Base-by-base conservation (phyloP, 1,140 invertebrate species). In the Drosophila dunni region DNA sequence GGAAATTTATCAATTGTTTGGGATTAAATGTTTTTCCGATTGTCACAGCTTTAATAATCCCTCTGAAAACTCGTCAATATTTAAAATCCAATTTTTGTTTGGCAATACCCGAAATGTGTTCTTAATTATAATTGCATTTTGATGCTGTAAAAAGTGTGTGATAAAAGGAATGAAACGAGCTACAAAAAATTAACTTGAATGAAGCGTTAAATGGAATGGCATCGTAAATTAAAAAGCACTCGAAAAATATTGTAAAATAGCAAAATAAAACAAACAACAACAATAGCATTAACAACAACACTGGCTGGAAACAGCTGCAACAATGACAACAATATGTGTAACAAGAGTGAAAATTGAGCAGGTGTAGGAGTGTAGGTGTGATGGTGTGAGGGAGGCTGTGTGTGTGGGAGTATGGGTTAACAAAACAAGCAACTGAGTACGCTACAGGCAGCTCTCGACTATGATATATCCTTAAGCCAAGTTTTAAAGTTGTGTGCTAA, bases 161-260 rank as follows among this genome's bases (percentile, higher is more conserved):
- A 50, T 46, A 60, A 29, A 20, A 15, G 15, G 2, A 51, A 57
- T 48, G 33, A 40, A 40, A 9, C 33, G 48, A 15, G 38, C 38
- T 40, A 42, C 48, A 34, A 74, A 68, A 68, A 60, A 54, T 29
- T 48, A 68, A 40, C 56, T 68, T 61, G 48, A 67, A 58, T 38
- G 34, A 65, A 64, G 36, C 34, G 33, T 61, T 54, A 33, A 48
- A 29, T 24, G 67, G 42, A 40, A 17, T 51, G 40, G 29, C 24
- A 20, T 15, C 29, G 60, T 29, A 44, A 61, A 61, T 61, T 61
- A 45, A 53, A 53, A 66, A 42, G 13, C 63, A 51, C 51, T 64
- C 34, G 60, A 40, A 58, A 71, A 57, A 65, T 51, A 65, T 67
- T 67, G 56, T 73, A 60, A 61, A 68, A 73, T 61, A 40, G 56